phyloP scores from a whole-genome alignment of 1,140 invertebrate species.

The Colletes latitarsis region DNA sequence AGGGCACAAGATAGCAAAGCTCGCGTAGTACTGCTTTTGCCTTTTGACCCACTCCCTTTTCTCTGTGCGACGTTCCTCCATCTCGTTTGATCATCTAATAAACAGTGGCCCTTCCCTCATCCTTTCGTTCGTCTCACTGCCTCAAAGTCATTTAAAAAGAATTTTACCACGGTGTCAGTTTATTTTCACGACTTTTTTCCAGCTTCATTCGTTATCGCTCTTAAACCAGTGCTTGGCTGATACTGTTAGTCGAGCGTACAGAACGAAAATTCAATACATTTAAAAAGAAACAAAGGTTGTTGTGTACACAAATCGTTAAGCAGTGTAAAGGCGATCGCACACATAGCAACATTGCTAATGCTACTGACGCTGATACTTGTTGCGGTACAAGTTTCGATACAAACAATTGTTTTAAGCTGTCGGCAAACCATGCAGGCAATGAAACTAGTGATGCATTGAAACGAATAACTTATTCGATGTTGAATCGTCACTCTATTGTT shows the following conservation, averaged over 20 bases:
- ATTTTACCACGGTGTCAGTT: constrained; percentile 15
- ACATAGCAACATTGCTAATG: too few species aligned
- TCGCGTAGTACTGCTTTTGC: background rate
- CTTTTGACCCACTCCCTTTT: constrained; percentile 7
- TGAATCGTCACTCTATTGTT: too few species aligned
- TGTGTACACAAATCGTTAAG: too few species aligned
- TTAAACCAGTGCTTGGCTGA: background rate
- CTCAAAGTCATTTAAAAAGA: background rate
- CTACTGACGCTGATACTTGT: too few species aligned
- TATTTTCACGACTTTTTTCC: background rate
- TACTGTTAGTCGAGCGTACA: background rate
- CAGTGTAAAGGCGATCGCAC: too few species aligned
- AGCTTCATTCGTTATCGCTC: background rate
- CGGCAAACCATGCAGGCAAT: too few species aligned
- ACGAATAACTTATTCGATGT: too few species aligned
- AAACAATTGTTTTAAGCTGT: too few species aligned
- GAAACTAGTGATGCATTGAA: too few species aligned
- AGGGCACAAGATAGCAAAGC: constrained; percentile 19
- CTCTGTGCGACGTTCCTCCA: background rate
- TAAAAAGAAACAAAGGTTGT: background rate
- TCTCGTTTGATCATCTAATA: constrained; percentile 17
- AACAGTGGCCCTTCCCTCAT: background rate
- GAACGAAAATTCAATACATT: background rate
- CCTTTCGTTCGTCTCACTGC: background rate
- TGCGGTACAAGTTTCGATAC: too few species aligned